phyloP scores from a whole-genome alignment of 2,888 invertebrate species.

The Lasioglossum figueresi region DNA sequence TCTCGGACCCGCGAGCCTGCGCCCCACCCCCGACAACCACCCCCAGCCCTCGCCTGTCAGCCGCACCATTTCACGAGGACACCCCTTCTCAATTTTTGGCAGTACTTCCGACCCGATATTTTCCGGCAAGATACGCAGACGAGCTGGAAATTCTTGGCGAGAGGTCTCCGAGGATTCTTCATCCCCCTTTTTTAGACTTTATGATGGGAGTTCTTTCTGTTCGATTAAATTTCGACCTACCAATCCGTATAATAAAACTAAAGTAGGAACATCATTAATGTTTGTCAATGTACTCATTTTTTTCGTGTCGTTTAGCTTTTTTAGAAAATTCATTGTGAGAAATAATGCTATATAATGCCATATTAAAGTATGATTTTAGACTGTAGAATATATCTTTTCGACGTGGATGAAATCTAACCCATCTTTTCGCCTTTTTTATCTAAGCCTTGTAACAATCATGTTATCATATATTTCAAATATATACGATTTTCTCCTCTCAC shows the following conservation, averaged over 20 bases:
- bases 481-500: background rate
- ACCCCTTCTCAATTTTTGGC: background rate
- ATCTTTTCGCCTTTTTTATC: background rate
- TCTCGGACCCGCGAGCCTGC: conserved; percentile 28
- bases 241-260: too few relatives aligned
- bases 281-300: background rate
- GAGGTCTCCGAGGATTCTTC: background rate
- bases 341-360: too few relatives aligned
- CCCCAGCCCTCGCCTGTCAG: background rate
- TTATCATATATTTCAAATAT: background rate
- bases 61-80: background rate
- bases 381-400: background rate
- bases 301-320: background rate
- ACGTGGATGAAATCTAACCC: background rate
- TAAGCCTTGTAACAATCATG: background rate
- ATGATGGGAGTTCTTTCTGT: background rate
- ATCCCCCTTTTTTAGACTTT: background rate
- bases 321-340: background rate
- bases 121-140: background rate
- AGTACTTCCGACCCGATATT: background rate
- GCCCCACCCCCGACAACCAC: background rate
- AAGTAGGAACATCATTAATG: too few relatives aligned
- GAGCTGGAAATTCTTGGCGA: background rate
- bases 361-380: background rate
- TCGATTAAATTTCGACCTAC: background rate